Evolutionary conservation across 2,113 vertebrate species (phyloP).

Genomic region (Ceuthmochares aereus): DNA sequence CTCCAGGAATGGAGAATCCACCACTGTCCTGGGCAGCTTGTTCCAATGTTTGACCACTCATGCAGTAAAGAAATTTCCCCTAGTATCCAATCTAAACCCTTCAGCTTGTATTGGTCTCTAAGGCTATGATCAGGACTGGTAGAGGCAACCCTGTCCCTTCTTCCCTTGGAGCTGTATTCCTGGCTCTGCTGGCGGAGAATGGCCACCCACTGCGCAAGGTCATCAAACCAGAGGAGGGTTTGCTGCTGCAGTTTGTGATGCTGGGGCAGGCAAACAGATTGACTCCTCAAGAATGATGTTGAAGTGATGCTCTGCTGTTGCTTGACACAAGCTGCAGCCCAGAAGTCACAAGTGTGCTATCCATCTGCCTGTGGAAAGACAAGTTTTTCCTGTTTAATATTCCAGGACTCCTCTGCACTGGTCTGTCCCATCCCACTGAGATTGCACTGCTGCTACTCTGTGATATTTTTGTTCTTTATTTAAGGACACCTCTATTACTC

Average conservation of each 20-base stretch:
- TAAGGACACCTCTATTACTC: background rate
- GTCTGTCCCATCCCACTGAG: background rate
- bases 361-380: background rate
- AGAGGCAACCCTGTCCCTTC: background rate
- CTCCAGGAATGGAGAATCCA: no score
- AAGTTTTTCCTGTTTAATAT: background rate
- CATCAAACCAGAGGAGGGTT: background rate
- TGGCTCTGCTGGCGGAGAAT: background rate
- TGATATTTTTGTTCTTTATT: background rate
- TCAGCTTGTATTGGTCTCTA: background rate
- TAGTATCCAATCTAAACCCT: no score
- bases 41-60: no score
- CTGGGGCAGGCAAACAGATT: background rate
- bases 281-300: background rate
- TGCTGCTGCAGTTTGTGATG: background rate
- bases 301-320: background rate
- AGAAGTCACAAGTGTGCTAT: background rate
- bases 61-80: no score
- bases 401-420: background rate
- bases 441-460: background rate
- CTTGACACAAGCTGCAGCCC: background rate
- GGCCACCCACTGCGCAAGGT: background rate
- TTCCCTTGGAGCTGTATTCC: background rate
- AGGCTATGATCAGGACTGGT: background rate
- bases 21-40: no score